Evolutionary conservation across 2,888 invertebrate species (phyloP), one percentile per base, ranked within the genome.

Genomic region (Dicyrtomina minuta): DNA sequence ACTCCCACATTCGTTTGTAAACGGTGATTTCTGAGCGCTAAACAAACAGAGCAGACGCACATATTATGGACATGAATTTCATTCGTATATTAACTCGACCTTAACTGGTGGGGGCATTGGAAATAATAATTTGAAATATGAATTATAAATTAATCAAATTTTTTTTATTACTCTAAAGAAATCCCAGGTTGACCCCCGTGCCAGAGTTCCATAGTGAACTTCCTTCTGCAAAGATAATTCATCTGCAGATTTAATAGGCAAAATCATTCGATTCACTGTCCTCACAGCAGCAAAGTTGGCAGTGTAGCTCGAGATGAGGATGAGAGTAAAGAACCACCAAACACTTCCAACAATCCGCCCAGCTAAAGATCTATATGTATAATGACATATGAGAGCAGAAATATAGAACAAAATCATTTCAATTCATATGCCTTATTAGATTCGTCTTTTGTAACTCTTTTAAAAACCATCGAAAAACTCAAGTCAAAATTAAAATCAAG

Each of bases 311-410:
- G 97, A 97, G 75, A 97, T 94, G 68, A 98, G 87, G 80, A 99
- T 98, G 73, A 99, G 85, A 0, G 97, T 98, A 84, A 99, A 99
- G 83, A 98, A 98, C 96, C 98, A 99, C 98, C 98, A 99, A 1
- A 97, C 96, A 44, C 94, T 93, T 55, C 96, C 96, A 1, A 98
- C 98, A 79, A 98, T 96, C 72, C 98, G 87, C 3, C 95, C 95
- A 0, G 93, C 93, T 76, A 93, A 86, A 3, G 92, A 92, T 81
- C 92, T 88, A 80, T 5, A 55, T 20, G 15, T 15, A n/a, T 26
- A 58, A 4, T 55, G 15, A 55, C 6, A 22, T 27, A 55, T 12
- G 13, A 41, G 13, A 41, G 13, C 8, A 13, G 43, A 13, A 41
- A 41, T 10, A 13, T 10, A 41, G 43, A 41, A 13, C 8, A 41